Conservation (phyloP, 2,888 invertebrate genomes). For the Pterostichus madidus region DNA sequence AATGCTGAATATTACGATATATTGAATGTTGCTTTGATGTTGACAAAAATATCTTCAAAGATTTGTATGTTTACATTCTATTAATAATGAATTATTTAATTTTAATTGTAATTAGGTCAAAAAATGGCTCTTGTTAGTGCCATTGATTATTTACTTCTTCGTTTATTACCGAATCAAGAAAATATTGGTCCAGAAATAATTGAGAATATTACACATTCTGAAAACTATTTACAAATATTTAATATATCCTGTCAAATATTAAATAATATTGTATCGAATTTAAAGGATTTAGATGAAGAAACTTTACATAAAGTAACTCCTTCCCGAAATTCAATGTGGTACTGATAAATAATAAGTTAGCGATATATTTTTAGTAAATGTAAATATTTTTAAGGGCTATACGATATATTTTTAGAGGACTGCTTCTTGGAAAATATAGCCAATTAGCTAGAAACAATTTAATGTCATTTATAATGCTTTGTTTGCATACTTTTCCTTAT, state of each 20-base stretch:
- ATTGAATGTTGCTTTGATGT: conserved; percentile 72
- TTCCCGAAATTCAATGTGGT: conserved; percentile 63
- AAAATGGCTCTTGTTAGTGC: conserved; percentile 73
- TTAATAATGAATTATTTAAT: conserved; percentile 31
- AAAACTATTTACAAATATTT: conserved; percentile 68
- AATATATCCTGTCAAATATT: conserved; percentile 68
- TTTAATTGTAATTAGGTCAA: conserved; percentile 71
- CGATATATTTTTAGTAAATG: not conserved
- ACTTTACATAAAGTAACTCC: conserved; percentile 56
- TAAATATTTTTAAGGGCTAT: conserved; percentile 70
- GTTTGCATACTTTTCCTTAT: conserved; percentile 71
- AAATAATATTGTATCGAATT: conserved; percentile 53
- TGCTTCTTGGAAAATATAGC: conserved; percentile 67
- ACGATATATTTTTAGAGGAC: conserved; percentile 70
- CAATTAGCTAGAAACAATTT: conserved; percentile 71
- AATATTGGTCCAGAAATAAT: conserved; percentile 1
- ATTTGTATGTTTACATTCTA: conserved; percentile 73
- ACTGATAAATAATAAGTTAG: conserved; percentile 2
- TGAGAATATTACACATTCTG: not conserved
- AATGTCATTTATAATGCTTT: conserved; percentile 70
- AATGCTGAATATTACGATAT: conserved; percentile 72
- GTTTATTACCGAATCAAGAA: conserved; percentile 72
- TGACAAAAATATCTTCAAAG: conserved; percentile 71
- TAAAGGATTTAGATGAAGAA: conserved; percentile 41
- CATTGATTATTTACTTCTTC: conserved; percentile 73